These are phyloP conservation scores for Seriola dumerili DNA, from an alignment of 2,113 vertebrate genomes.

Conservation along the genomic window DNA sequence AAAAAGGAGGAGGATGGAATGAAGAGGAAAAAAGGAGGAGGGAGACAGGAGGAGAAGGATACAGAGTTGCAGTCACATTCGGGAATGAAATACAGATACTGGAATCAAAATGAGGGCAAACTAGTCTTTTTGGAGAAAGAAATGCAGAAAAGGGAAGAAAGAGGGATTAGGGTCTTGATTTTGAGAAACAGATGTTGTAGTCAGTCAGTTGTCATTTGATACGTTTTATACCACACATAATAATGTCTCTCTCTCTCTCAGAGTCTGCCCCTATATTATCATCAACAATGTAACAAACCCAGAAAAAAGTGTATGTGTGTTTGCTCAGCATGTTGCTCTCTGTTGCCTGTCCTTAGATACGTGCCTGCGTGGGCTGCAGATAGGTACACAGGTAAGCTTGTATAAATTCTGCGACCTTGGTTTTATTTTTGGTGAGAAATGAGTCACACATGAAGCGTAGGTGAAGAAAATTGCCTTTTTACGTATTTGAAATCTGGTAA, in stretches of 20 bases:
- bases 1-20: background rate
- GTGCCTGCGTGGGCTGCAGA: background rate
- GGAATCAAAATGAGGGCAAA: slow-evolving; percentile 27
- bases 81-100: slow-evolving; percentile 16
- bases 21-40: background rate
- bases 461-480: slow-evolving; percentile 2
- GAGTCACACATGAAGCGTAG: slow-evolving; percentile 23
- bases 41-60: background rate
- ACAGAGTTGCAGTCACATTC: background rate
- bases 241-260: background rate
- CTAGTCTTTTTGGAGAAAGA: slow-evolving; percentile 2
- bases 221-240: slow-evolving; percentile 8
- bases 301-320: slow-evolving; percentile 2
- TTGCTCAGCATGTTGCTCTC: background rate
- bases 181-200: slow-evolving; percentile 7
- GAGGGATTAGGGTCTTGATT: background rate
- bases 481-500: slow-evolving; percentile 1
- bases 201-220: slow-evolving; percentile 4
- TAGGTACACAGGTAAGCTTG: background rate
- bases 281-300: background rate
- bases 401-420: background rate
- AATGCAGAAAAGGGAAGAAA: background rate
- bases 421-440: slow-evolving; percentile 31
- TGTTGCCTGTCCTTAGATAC: background rate
- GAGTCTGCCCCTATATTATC: background rate